Evolutionary conservation across 2,888 invertebrate genomes (phyloP), one percentile per base, ranked within the genome.

Genomic region (Acleris sparsana): DNA sequence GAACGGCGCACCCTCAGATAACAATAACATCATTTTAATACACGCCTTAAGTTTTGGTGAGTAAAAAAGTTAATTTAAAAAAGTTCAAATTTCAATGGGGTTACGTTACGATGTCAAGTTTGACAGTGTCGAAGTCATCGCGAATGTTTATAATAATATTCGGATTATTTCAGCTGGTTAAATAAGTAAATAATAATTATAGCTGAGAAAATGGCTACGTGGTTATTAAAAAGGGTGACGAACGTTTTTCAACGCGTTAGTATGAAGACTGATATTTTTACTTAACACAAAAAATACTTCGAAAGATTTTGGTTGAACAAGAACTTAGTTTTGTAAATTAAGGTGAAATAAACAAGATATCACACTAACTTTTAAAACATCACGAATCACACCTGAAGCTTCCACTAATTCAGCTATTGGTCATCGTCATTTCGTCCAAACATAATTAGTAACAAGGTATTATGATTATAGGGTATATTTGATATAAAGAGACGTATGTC

Each of bases 401-500:
- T 65, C 46, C 56, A 65, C 66, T 66, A 66, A 66, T 53, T 52
- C 18, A 57, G 66, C 66, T 66, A 25, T 18, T 62, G 57, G 48
- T 62, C 66, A 57, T 62, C 20, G 7, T 22, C 57, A 52, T 48
- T 13, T 62, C 66, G n/a, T 22, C 52, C 48, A 22, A 39, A 62
- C 62, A 53, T 67, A 62, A 70, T 71, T 72, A 77, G 75, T 87
- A 86, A 87, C 84, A 75, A 80, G 74, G 82, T 74, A 80, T 88
- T 80, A 86, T 88, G 88, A 91, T 93, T 94, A 88, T 94, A 95
- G 95, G 95, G 93, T 84, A 90, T 95, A 86, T 95, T 94, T 94
- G 93, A 94, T 83, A 94, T 94, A 89, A 93, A 93, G 90, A 94
- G 95, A 92, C 94, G 94, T 79, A 94, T 94, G 92, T 94, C 94